These are phyloP conservation scores for Orthonevra nobilis DNA, from an alignment of 2,888 invertebrate species.

Conservation along the genomic window DNA sequence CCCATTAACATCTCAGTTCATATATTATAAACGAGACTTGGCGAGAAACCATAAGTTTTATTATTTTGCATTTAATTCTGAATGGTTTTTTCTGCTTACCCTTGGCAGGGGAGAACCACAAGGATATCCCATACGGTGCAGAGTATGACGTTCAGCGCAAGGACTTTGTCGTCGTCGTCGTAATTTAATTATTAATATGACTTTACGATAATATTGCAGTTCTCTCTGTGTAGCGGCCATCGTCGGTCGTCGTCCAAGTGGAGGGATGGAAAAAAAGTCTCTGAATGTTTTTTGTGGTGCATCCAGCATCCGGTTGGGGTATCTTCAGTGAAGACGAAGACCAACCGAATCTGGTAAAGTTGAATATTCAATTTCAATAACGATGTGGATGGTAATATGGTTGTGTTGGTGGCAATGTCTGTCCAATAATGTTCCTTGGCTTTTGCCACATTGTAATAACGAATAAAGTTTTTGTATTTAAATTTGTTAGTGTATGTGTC, in stretches of 20 bases:
- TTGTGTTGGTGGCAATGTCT: slow-evolving; percentile 2
- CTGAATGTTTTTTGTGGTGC: slow-evolving; percentile 44
- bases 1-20: slow-evolving; percentile 29
- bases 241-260: background rate
- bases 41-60: slow-evolving; percentile 62
- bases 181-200: slow-evolving; percentile 68
- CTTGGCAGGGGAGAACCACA: background rate
- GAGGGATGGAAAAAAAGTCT: background rate
- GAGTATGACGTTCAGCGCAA: background rate
- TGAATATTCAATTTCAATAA: slow-evolving; percentile 60
- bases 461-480: slow-evolving; percentile 62
- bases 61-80: slow-evolving; percentile 56
- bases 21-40: slow-evolving; percentile 25
- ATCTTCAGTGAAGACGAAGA: background rate
- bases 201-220: slow-evolving; percentile 67
- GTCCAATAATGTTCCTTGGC: slow-evolving; percentile 50
- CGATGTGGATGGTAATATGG: slow-evolving; percentile 19
- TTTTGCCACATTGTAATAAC: slow-evolving; percentile 61
- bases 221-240: slow-evolving; percentile 12
- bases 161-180: slow-evolving; percentile 28
- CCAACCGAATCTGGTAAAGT: slow-evolving; percentile 58
- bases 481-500: slow-evolving; percentile 39
- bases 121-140: slow-evolving; percentile 4
- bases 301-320: too few species aligned
- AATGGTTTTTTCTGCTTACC: background rate